Evolutionary conservation across 2,113 vertebrate genomes (phyloP).

Genomic region (Felis chaus): DNA sequence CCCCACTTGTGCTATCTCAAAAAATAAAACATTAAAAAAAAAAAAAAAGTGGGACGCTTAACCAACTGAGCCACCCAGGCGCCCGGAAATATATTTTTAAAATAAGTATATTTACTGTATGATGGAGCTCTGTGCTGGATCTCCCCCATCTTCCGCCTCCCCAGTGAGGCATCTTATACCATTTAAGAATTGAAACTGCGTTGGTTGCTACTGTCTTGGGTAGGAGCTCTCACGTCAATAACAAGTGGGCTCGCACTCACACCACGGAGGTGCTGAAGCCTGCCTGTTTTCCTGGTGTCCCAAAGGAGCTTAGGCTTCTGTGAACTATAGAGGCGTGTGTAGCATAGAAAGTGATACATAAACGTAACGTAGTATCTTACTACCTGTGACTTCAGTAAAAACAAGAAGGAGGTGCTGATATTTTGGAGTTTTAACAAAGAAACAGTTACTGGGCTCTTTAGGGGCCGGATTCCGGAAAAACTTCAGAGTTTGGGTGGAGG

Average conservation of each 20-base stretch:
- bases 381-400: neutral
- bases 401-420: neutral
- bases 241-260: neutral
- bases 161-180: neutral
- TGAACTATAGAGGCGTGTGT: neutral
- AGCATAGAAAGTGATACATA: neutral
- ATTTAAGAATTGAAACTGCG: slow-evolving; percentile 19
- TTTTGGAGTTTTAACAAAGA: neutral
- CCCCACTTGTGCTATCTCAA: too few relatives aligned
- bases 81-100: neutral
- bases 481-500: neutral
- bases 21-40: too few relatives aligned
- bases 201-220: neutral
- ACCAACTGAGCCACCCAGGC: too few relatives aligned
- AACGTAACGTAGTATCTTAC: neutral
- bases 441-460: neutral
- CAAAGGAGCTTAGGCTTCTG: neutral
- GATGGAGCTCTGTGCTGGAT: neutral
- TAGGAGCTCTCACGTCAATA: neutral
- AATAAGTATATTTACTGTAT: neutral
- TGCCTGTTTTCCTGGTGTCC: neutral
- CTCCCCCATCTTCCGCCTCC: neutral
- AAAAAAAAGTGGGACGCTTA: too few relatives aligned
- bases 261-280: neutral
- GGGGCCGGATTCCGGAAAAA: neutral